Evolutionary conservation across 2,888 invertebrate genomes (phyloP), one percentile per base, ranked within the genome.

Genomic region (Tortricodes alternella): DNA sequence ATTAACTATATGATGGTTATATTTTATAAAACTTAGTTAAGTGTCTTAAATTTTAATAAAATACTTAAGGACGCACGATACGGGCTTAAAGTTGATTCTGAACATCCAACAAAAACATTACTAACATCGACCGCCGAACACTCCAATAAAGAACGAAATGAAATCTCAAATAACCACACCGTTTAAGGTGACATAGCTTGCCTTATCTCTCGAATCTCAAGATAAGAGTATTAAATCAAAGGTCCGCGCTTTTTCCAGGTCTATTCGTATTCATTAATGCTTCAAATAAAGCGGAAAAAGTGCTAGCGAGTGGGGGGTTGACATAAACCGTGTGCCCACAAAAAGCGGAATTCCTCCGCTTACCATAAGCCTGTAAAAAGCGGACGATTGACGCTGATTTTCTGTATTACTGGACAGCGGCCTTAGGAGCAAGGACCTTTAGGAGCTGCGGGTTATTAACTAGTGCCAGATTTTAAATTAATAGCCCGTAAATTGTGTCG

Each of bases 231-330:
- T 83, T 85, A 85, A 88, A 87, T 87, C 85, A 87, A 85, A 82
- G 76, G 67, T 65, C 62, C 55, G 65, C 67, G 68, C 76, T 88
- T 89, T 87, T 88, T 89, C 81, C 74, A 65, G 65, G 73, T 70
- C 65, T 76, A 87, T 88, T 85, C 74, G 79, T 89, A 89, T 89
- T 89, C 88, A 89, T 89, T 85, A 84, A 89, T 77, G 67, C 89
- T 86, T 85, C 80, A 83, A 85, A 89, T 89, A 86, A 88, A 83
- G 70, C 63, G 79, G 82, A 85, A 89, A 85, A 87, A 83, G 74
- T 60, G 51, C 44, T 57, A 62, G 65, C 80, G 69, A 80, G 83
- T 85, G 84, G 89, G 85, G 87, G 87, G 85, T 64, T 85, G 85
- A 88, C 86, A 85, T 89, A 89, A 88, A 88, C 79, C 74, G 83